Conservation (phyloP, 2,888 invertebrate genomes). For the Hydrotaea diabolus region DNA sequence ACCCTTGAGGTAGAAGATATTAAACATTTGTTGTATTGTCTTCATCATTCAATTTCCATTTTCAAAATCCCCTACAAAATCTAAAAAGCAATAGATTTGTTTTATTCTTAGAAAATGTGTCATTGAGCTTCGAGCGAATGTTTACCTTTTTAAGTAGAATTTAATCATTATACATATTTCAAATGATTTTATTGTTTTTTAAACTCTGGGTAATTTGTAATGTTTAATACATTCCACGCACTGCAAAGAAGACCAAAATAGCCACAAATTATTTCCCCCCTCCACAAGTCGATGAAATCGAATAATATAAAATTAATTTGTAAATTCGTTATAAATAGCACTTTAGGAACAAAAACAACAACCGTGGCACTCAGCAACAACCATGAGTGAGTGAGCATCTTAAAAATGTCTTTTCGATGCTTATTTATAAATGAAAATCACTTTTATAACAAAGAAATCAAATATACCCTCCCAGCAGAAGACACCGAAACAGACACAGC, state of each 20-base stretch:
- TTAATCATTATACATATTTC: too few species aligned
- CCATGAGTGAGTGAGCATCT: slow-evolving; percentile 40
- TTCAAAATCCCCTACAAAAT: too few species aligned
- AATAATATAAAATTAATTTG: slow-evolving; percentile 40
- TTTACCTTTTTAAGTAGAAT: too few species aligned
- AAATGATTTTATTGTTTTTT: background rate
- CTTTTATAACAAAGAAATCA: slow-evolving; percentile 53
- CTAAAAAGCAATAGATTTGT: too few species aligned
- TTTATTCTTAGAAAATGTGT: too few species aligned
- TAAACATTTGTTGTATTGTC: too few species aligned
- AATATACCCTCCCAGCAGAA: background rate
- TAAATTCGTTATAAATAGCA: slow-evolving; percentile 53
- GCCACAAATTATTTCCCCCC: slow-evolving; percentile 41
- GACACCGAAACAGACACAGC: background rate
- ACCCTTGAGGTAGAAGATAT: too few species aligned
- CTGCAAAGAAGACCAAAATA: slow-evolving; percentile 37
- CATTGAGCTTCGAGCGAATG: too few species aligned
- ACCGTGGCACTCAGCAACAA: slow-evolving; percentile 1
- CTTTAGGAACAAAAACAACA: slow-evolving; percentile 23
- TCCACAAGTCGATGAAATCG: slow-evolving; percentile 13
- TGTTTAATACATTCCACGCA: background rate
- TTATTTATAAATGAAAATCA: slow-evolving; percentile 61
- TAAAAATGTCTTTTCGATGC: slow-evolving; percentile 42
- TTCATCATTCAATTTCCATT: too few species aligned
- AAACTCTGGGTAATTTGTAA: background rate